Evolutionary conservation across 2,113 vertebrate species (phyloP).

Genomic region (Oenanthe oenanthe): DNA sequence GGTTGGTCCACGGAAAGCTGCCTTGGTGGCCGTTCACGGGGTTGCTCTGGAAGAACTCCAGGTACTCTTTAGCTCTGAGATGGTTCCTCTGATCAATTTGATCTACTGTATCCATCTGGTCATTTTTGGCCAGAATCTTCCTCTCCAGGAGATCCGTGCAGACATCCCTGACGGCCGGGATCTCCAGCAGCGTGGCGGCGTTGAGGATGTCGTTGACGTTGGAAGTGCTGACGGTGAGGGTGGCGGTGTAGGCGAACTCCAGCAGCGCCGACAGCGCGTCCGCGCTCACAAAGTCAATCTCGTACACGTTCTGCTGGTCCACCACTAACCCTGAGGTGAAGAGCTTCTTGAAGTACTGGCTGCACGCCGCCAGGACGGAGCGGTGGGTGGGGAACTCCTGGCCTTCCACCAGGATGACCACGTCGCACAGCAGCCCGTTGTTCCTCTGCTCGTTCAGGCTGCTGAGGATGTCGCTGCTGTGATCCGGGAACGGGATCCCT

Average conservation of each 20-base stretch:
- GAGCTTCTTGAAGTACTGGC: conserved; percentile 98
- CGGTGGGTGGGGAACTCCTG: conserved; percentile 97
- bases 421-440: conserved; percentile 92
- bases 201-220: conserved; percentile 93
- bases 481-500: conserved; percentile 98
- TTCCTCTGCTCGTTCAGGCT: conserved; percentile 94
- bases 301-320: conserved; percentile 94
- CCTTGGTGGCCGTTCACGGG: conserved; percentile 80
- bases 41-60: conserved; percentile 96
- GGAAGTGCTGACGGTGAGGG: conserved; percentile 92
- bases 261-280: conserved; percentile 93
- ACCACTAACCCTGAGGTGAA: conserved; percentile 95
- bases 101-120: conserved; percentile 78
- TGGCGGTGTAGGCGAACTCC: conserved; percentile 98
- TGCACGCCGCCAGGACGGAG: conserved; percentile 96
- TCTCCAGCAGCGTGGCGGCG: conserved; percentile 92
- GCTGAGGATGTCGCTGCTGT: conserved; percentile 95
- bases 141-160: conserved; percentile 97
- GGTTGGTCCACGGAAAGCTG: conserved; percentile 75
- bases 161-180: conserved; percentile 92
- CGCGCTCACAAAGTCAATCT: conserved; percentile 92
- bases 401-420: conserved; percentile 92
- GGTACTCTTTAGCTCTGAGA: conserved; percentile 92
- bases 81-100: conserved; percentile 88
- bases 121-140: conserved; percentile 88